Evolutionary conservation across 1,140 invertebrate genomes (phyloP), one percentile per base, ranked within the genome.

Genomic region (Caerostris darwini): DNA sequence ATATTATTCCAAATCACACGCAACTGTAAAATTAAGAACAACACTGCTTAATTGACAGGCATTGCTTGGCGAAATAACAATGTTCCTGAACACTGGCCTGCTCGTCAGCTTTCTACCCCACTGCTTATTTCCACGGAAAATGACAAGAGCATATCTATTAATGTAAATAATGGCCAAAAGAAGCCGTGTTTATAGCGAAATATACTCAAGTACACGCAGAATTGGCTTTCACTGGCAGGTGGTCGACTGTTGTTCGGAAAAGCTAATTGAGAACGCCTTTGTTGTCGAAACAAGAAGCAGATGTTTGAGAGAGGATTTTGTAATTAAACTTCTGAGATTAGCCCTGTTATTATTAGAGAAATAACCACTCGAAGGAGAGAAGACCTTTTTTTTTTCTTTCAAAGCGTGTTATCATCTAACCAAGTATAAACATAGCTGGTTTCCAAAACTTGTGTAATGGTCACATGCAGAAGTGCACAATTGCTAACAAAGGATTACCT

Each of bases 241-340:
- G 89, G 77, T 64, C 71, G 89, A 61, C 64, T 92, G 90, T 92
- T 92, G 64, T 92, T 85, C 34, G 50, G 8, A 54, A 64, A 6
- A 85, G 54, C 59, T 92, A 85, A 92, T 85, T 92, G 77, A 57
- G 82, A 69, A 56, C 10, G 17, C 59, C 81, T 92, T 92, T 92
- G 90, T 92, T 92, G 71, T 92, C 77, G 56, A 56, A 92, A 92
- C 90, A 92, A 92, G 82, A 92, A 92, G 77, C 90, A 92, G 90
- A 64, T 92, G 90, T 92, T 92, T 67, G 3, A 54, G 90, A 92
- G 14, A 57, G 90, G 90, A 92, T 67, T 85, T 92, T 92, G 90
- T 92, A 92, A 92, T 92, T 82, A 82, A 81, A 57, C 58, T 81
- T 92, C 19, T 58, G 88, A 91, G 90, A 91, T 82, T 91, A 91